Evolutionary conservation across 1,140 invertebrate species (phyloP).

Genomic region (Drosophila punjabiensis): DNA sequence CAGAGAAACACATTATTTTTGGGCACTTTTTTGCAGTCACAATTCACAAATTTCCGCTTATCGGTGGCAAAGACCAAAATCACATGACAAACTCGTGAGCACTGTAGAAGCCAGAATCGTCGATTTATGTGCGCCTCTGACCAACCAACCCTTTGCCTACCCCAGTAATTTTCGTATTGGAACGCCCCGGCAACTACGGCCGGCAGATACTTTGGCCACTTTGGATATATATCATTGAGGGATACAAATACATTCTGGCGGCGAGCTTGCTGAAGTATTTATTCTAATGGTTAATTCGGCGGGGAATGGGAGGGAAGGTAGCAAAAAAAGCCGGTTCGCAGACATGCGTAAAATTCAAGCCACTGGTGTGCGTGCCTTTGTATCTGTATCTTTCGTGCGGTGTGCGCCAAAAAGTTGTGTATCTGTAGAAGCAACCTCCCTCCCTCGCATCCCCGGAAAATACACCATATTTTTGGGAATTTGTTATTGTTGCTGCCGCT

Average conservation of each 20-base stretch:
- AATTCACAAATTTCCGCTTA: constrained; percentile 49
- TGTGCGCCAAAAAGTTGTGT: constrained; percentile 43
- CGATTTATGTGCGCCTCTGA: constrained; percentile 10
- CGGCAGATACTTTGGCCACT: constrained; percentile 14
- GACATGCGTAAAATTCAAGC: constrained; percentile 66
- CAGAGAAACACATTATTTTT: constrained; percentile 7
- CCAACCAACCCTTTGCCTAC: constrained; percentile 69
- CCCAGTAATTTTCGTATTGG: constrained; percentile 76
- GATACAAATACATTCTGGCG: constrained; percentile 47
- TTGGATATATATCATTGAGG: constrained; percentile 40
- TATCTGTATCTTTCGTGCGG: constrained; percentile 18
- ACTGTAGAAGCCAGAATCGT: not conserved
- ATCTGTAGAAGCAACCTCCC: constrained; percentile 21
- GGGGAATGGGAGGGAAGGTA: not conserved
- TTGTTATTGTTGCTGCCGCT: constrained; percentile 15
- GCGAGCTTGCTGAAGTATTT: constrained; percentile 30
- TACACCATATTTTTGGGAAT: constrained; percentile 54
- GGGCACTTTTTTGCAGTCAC: constrained; percentile 21
- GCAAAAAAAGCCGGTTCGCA: constrained; percentile 75
- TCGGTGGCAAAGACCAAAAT: constrained; percentile 21
- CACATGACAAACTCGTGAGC: constrained; percentile 56
- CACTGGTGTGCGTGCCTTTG: constrained; percentile 5
- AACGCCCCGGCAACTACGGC: constrained; percentile 27
- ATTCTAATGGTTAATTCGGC: constrained; percentile 49
- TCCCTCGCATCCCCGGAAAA: constrained; percentile 9